Conservation (phyloP, 23 tunicate species). For the Oikopleura dioica region DNA sequence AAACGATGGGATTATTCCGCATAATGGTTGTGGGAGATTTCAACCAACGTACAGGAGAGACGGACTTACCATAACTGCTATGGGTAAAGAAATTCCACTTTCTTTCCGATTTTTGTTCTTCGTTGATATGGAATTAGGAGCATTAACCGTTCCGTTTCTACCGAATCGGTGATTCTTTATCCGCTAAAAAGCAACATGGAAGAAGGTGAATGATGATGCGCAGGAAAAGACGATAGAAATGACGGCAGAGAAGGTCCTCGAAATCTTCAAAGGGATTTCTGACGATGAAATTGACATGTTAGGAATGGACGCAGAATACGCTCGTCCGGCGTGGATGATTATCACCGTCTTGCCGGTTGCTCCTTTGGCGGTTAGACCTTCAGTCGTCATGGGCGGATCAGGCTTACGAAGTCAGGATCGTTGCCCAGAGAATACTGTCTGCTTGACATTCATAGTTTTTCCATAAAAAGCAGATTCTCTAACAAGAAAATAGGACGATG, state of each 20-base stretch:
- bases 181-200: slow-evolving; percentile 86
- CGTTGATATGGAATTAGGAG: no score
- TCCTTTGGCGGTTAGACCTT: slow-evolving; percentile 88
- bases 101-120: no score
- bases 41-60: no score
- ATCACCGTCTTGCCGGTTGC: slow-evolving; percentile 85
- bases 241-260: slow-evolving; percentile 81
- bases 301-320: slow-evolving; percentile 87
- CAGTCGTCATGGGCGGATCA: slow-evolving; percentile 95
- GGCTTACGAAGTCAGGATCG: slow-evolving; percentile 83
- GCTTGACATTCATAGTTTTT: no score
- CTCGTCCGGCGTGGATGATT: slow-evolving; percentile 98
- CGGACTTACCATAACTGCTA: no score
- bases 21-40: no score
- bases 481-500: slow-evolving; percentile 98
- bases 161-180: no score
- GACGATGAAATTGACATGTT: slow-evolving; percentile 92
- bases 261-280: slow-evolving; percentile 80
- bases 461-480: no score
- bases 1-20: no score
- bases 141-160: no score
- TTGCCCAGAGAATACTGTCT: no score
- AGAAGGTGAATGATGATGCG: slow-evolving; percentile 63
- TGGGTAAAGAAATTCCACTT: no score
- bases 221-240: slow-evolving; percentile 74